Evolutionary conservation across 2,113 vertebrate species (phyloP).

Genomic region (Mustela lutreola): DNA sequence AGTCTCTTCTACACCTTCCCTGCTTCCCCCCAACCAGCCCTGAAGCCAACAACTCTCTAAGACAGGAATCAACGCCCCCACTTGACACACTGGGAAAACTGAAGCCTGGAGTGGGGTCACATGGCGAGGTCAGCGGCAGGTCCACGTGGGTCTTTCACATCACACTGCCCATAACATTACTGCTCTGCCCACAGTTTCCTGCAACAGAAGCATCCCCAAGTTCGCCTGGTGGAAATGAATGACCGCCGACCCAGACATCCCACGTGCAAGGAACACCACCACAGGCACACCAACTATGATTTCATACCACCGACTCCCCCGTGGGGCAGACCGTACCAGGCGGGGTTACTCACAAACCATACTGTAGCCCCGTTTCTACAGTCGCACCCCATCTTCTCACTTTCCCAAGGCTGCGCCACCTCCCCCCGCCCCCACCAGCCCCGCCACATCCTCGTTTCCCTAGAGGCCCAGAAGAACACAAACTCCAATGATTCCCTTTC

Average conservation of each 20-base stretch:
- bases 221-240: background rate
- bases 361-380: background rate
- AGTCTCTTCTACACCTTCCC: background rate
- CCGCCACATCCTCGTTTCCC: background rate
- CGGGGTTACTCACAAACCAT: background rate
- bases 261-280: background rate
- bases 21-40: background rate
- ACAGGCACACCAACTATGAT: no score
- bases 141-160: background rate
- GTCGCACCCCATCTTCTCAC: background rate
- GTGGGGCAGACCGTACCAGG: background rate
- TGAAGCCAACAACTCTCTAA: background rate
- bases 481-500: constrained; percentile 36
- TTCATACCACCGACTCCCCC: background rate
- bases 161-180: background rate
- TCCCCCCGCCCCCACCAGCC: background rate
- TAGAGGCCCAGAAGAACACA: constrained; percentile 9
- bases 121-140: background rate
- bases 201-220: background rate
- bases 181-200: background rate
- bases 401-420: background rate
- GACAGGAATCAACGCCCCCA: background rate
- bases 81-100: background rate
- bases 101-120: background rate
- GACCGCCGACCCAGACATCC: background rate